These are phyloP conservation scores for Brachyhypopomus gauderio DNA, from an alignment of 2,113 vertebrate genomes.

Conservation along the genomic window DNA sequence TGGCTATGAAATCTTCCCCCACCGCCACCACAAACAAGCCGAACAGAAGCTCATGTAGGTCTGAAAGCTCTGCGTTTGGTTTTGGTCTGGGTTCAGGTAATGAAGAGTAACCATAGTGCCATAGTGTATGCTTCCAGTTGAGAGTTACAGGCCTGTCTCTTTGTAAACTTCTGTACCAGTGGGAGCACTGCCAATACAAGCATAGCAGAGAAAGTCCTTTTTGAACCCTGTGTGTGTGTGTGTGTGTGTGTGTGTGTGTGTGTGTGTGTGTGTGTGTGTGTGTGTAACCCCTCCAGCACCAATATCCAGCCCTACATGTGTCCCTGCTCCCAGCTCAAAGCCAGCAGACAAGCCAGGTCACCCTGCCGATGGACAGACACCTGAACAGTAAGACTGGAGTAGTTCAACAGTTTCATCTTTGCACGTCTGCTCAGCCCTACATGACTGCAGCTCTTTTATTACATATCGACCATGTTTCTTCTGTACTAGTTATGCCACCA, in stretches of 20 bases:
- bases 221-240: background rate
- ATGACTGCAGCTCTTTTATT: background rate
- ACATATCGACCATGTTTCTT: background rate
- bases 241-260: too few relatives aligned
- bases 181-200: background rate
- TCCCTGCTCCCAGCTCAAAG: slow-evolving; percentile 9
- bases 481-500: background rate
- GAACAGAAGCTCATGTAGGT: background rate
- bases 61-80: background rate
- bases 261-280: background rate
- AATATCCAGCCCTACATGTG: background rate
- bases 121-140: slow-evolving; percentile 6
- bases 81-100: background rate
- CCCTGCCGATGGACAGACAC: background rate
- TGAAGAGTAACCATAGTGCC: background rate
- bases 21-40: background rate
- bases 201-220: background rate
- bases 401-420: background rate
- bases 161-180: background rate
- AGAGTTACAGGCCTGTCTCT: slow-evolving; percentile 6
- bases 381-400: slow-evolving; percentile 42
- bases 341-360: slow-evolving; percentile 33
- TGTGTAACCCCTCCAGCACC: slow-evolving; percentile 17
- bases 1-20: background rate
- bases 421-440: background rate